These are phyloP conservation scores for Listrodromus nycthemerus DNA, from an alignment of 2,888 invertebrate species.

Conservation along the genomic window DNA sequence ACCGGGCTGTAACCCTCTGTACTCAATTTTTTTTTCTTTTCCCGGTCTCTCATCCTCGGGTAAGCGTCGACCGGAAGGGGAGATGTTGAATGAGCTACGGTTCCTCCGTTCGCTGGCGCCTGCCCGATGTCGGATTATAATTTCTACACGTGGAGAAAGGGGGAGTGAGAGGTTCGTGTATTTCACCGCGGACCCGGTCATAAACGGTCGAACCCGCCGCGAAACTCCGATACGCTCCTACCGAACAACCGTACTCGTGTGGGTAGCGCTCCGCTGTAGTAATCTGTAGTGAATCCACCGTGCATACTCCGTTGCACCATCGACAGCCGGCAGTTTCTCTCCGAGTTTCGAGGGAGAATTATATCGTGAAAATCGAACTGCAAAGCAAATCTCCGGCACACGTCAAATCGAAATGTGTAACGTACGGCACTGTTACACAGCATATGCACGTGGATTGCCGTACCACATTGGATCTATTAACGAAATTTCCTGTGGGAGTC, in stretches of 20 bases:
- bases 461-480: not conserved
- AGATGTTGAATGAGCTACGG: slow-evolving; percentile 12
- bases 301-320: slow-evolving; percentile 12
- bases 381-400: slow-evolving; percentile 35
- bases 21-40: slow-evolving; percentile 22
- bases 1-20: slow-evolving; percentile 16
- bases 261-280: not conserved
- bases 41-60: slow-evolving; percentile 47
- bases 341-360: slow-evolving; percentile 13
- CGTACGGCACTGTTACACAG: not conserved
- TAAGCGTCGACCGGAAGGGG: slow-evolving; percentile 61
- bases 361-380: slow-evolving; percentile 36
- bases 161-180: slow-evolving; percentile 39
- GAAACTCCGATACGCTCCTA: not conserved
- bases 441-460: too few species aligned
- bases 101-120: slow-evolving; percentile 15
- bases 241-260: not conserved
- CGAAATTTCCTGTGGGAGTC: not conserved
- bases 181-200: not conserved
- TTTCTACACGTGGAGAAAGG: slow-evolving; percentile 26
- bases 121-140: slow-evolving; percentile 56
- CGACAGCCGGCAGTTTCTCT: slow-evolving; percentile 10
- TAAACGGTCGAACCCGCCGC: not conserved
- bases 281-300: slow-evolving; percentile 4
- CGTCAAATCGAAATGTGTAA: slow-evolving; percentile 18